Base-by-base conservation (phyloP, 1,140 invertebrate genomes). In the Andrena cerasifolii region DNA sequence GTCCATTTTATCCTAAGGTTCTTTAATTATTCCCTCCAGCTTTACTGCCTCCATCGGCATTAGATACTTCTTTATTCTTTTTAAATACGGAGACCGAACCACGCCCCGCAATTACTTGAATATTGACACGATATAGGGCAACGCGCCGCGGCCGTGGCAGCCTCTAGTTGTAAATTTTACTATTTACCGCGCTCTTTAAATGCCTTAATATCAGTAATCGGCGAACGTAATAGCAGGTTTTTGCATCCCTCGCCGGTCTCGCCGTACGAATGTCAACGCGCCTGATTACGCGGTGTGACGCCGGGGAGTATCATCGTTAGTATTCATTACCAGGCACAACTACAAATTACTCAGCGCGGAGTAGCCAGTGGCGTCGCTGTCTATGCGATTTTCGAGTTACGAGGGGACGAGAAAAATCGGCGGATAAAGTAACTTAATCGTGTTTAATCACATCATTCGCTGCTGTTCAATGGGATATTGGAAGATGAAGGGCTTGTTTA, bases 1-100 rank as follows among this genome's bases (percentile, higher is more conserved):
- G 24, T 51, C 49, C 49, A 51, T 18, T 51, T 51, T 51, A 51
- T 51, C 49, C 49, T 51, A 51, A 2, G n/a, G 49, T 51, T 51
- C 49, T 51, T n/a, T 51, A 51, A 51, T 51, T 51, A 51, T 51
- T 51, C 7, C 49, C 16, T 0, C 18, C 16, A 49, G 18, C 2
- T 49, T 49, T 16, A 49, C 47, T 1, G 6, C 18, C 4, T 21
- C 47, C 7, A 18, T n/a, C 3, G 1, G 18, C 10, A 40, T 40
- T 40, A 5, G 10, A 40, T 40, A 40, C 10, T 40, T 40, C 10
- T 40, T 40, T 40, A 5, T 40, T 3, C 21, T 51, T 51, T 49
- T 16, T 49, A 49, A n/a, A 18, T 18, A 51, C 5, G n/a, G 49
- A 18, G 8, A 21, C 21, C n/a, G 6, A 24, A 21, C 49, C n/a